These are phyloP conservation scores for Hippasteria phrygiana DNA, from an alignment of 53 echinoderm and acorn worm genomes.

Conservation along the genomic window DNA sequence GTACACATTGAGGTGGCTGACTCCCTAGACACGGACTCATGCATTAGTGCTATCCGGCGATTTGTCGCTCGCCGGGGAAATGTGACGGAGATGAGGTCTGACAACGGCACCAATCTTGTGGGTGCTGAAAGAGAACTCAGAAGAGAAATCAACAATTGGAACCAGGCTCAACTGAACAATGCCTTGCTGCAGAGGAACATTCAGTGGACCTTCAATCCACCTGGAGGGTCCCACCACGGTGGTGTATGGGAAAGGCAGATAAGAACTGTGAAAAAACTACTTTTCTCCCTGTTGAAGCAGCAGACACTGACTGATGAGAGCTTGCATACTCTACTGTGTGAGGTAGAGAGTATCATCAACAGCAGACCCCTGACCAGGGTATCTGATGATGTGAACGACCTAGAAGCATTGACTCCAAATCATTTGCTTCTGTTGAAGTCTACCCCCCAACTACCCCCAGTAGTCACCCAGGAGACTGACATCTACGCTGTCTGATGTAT, in stretches of 20 bases:
- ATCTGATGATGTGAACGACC: constrained; percentile 63
- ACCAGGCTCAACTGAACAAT: constrained; percentile 62
- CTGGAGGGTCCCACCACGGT: constrained; percentile 69
- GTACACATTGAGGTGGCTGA: constrained; percentile 67
- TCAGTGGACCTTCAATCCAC: constrained; percentile 77
- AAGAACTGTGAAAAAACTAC: constrained; percentile 66
- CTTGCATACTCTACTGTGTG: constrained; percentile 68
- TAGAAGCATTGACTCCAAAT: constrained; percentile 77
- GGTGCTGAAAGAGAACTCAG: constrained; percentile 67
- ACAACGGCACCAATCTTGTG: constrained; percentile 75
- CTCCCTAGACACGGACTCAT: constrained; percentile 71
- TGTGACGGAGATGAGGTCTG: constrained; percentile 59
- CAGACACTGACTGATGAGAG: constrained; percentile 70
- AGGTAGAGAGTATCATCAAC: constrained; percentile 75
- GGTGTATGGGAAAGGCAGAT: constrained; percentile 80
- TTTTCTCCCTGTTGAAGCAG: constrained; percentile 52
- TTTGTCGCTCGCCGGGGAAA: constrained; percentile 71
- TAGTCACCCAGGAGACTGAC: constrained; percentile 34
- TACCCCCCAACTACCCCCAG: constrained; percentile 38
- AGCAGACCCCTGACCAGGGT: constrained; percentile 60
- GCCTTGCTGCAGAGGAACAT: constrained; percentile 62
- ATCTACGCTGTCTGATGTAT: constrained; percentile 68
- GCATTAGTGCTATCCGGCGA: constrained; percentile 70
- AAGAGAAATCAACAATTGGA: constrained; percentile 61
- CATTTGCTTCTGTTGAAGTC: constrained; percentile 64